Evolutionary conservation across 2,113 vertebrate species (phyloP).

Genomic region (Pelobates fuscus): DNA sequence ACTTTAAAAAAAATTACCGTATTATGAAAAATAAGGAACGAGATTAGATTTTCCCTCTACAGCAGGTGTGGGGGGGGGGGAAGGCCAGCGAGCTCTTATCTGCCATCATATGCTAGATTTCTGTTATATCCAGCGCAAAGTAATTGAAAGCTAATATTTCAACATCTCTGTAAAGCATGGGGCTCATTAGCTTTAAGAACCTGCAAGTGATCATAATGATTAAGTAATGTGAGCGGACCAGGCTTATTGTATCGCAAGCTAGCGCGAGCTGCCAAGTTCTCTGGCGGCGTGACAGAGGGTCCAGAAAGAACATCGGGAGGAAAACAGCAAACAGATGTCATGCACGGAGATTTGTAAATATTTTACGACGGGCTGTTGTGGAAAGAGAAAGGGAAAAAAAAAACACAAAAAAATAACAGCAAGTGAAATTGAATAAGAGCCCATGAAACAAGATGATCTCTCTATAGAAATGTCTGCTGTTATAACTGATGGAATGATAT

Average conservation of each 20-base stretch:
- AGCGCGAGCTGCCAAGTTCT: constrained; percentile 16
- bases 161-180: constrained; percentile 14
- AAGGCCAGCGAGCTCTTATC: not conserved
- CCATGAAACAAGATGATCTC: not conserved
- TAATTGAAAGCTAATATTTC: constrained; percentile 37
- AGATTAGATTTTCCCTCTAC: not conserved
- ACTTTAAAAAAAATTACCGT: too few relatives aligned
- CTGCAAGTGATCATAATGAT: constrained; percentile 39
- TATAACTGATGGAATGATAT: not conserved
- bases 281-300: not conserved
- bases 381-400: constrained; percentile 51
- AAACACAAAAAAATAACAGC: not conserved
- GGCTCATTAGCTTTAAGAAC: constrained; percentile 30
- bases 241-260: constrained; percentile 8
- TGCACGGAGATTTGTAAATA: constrained; percentile 63
- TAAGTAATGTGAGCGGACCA: constrained; percentile 40
- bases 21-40: too few relatives aligned
- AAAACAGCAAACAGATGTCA: constrained; percentile 67
- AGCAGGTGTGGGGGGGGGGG: not conserved
- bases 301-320: constrained; percentile 48
- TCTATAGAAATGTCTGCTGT: constrained; percentile 4
- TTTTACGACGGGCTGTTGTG: constrained; percentile 57
- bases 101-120: not conserved
- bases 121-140: not conserved
- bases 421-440: constrained; percentile 27